Evolutionary conservation across 92 coral and sea anemone species (phyloP), one percentile per base, ranked within the genome.

Genomic region (Zoanthus gigantus): DNA sequence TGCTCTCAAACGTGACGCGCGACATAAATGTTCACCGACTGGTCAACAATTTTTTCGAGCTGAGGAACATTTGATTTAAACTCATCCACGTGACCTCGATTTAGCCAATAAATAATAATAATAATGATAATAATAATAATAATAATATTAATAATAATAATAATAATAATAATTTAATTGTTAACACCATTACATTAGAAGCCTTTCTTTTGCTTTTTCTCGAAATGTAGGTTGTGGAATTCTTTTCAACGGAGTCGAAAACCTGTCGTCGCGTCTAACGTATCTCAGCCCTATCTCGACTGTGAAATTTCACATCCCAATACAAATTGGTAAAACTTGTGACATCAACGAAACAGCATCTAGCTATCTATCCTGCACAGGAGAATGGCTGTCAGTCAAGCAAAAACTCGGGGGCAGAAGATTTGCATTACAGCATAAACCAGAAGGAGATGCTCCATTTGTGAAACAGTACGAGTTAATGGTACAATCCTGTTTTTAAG

Each of bases 321-420:
- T 65, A 23, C 73, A 46, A 28, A 77, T 11, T 6, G 53, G 54
- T 29, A 23, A 46, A 44, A 30, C 11, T 1, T 81, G 85, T 81
- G 74, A 45, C 1, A 18, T 81, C 15, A 45, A 81, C 45, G 85
- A 81, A 71, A 65, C 75, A 14, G 85, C 85, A n/a, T 81, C 85
- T 7, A 81, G 46, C 16, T 81, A 81, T 53, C 61, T 81, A 7
- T 50, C 74, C 7, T 81, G 85, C n/a, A 44, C 23, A 18, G 76
- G 85, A 12, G 74, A 48, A 5, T 81, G 85, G 85, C 63, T 81
- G 23, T 44, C 85, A 28, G 12, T 81, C 17, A 66, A 17, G 7
- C 58, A 81, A 48, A 16, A 71, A 0, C 9, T 7, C 3, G 42
- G 46, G 60, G 31, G 9, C 23, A 81, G 29, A 44, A 74, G 85